Evolutionary conservation across 2,797 vertebrate species (phyloP).

Genomic region (Oreochromis mossambicus): DNA sequence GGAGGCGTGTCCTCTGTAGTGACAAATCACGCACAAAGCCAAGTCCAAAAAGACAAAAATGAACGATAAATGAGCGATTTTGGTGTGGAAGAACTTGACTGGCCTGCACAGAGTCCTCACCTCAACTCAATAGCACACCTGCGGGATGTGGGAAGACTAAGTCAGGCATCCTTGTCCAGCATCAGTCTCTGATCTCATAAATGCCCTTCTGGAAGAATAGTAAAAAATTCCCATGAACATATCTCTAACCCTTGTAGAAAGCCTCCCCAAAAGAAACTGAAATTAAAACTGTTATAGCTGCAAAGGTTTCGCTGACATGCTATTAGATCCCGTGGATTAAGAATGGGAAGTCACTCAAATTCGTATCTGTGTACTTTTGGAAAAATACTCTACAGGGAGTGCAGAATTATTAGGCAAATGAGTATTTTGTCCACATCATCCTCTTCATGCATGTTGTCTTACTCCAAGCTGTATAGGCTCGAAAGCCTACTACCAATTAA

Average conservation of each 20-base stretch:
- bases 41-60: background rate
- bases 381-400: background rate
- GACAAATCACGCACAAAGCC: background rate
- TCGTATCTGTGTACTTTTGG: background rate
- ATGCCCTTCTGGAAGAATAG: background rate
- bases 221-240: background rate
- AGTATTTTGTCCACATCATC: no score
- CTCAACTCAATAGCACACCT: background rate
- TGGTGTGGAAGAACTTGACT: background rate
- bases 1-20: background rate
- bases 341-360: background rate
- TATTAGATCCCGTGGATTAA: background rate
- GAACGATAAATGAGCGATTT: rapidly evolving
- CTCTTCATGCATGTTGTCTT: no score
- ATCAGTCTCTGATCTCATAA: background rate
- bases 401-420: no score
- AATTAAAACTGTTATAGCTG: background rate
- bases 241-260: rapidly evolving
- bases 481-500: no score
- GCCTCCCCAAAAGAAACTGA: background rate
- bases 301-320: background rate
- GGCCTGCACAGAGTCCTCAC: background rate
- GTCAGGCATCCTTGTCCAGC: background rate
- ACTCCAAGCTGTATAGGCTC: no score
- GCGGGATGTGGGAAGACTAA: rapidly evolving